Conservation (phyloP, 2,113 vertebrate genomes). For the Notechis scutatus region DNA sequence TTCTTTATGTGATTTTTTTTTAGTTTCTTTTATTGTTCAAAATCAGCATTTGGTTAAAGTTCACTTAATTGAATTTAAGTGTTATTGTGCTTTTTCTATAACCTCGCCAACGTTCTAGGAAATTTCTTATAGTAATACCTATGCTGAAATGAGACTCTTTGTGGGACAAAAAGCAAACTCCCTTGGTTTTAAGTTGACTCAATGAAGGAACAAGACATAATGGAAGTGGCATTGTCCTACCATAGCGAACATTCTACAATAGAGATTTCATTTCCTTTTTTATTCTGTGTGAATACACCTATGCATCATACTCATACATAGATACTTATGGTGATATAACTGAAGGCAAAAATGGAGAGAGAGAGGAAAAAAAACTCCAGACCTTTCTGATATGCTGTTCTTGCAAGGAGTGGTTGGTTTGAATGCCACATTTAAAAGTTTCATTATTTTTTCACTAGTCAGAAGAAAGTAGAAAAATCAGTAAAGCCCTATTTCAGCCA, state of each 20-base stretch:
- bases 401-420: not conserved
- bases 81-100: constrained; percentile 13
- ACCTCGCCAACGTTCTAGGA: constrained; percentile 4
- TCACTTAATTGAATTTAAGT: not conserved
- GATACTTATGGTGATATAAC: not conserved
- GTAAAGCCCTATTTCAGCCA: not conserved
- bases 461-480: not conserved
- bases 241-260: not conserved
- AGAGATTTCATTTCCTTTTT: constrained; percentile 19
- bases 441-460: not conserved
- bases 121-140: not conserved
- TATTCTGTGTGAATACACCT: not conserved
- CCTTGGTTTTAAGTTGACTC: constrained; percentile 6
- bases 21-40: not conserved
- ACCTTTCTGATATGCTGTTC: not conserved
- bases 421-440: not conserved
- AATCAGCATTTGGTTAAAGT: not conserved
- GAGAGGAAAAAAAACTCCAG: fast-evolving
- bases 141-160: not conserved
- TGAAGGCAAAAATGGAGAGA: not conserved
- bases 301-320: not conserved
- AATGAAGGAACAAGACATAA: not conserved
- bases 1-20: constrained; percentile 15
- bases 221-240: not conserved
- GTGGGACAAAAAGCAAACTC: not conserved